Evolutionary conservation across 2,797 vertebrate genomes (phyloP).

Genomic region (Chrysolophus pictus): DNA sequence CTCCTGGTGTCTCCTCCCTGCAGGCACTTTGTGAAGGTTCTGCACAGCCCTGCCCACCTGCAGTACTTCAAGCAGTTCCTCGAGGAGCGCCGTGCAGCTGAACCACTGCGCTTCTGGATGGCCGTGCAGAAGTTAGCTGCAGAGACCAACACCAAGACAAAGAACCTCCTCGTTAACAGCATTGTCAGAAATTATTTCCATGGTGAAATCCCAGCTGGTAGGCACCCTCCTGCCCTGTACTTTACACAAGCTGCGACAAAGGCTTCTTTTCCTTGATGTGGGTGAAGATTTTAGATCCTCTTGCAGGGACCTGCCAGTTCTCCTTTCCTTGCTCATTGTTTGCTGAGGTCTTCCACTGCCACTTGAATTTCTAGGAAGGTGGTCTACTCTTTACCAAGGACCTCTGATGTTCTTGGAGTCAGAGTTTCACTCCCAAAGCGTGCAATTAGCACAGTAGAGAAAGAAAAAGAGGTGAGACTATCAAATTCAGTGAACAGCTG

Average conservation of each 20-base stretch:
- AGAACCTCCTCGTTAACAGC: slow-evolving; percentile 11
- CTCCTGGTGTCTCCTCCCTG: neutral
- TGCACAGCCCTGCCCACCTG: slow-evolving; percentile 54
- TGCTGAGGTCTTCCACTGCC: neutral
- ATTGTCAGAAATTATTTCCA: slow-evolving; percentile 65
- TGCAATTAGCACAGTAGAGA: neutral
- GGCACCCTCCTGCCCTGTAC: neutral
- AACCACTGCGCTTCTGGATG: slow-evolving; percentile 62
- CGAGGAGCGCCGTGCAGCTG: slow-evolving; percentile 6
- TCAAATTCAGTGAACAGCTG: neutral
- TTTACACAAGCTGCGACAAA: neutral
- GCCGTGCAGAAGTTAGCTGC: slow-evolving; percentile 35
- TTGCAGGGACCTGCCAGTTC: neutral
- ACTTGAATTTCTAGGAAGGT: neutral
- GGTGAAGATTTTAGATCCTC: neutral
- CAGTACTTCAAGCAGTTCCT: slow-evolving; percentile 74
- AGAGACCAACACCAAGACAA: slow-evolving; percentile 1
- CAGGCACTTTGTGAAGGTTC: slow-evolving; percentile 67
- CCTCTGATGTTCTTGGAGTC: neutral
- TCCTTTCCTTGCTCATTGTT: neutral
- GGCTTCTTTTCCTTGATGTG: neutral
- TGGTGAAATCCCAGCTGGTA: slow-evolving; percentile 51
- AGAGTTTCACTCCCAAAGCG: neutral
- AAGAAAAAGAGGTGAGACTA: neutral
- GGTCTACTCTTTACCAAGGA: neutral